Base-by-base conservation (phyloP, 2,888 invertebrate genomes). In the Elysia crispata region DNA sequence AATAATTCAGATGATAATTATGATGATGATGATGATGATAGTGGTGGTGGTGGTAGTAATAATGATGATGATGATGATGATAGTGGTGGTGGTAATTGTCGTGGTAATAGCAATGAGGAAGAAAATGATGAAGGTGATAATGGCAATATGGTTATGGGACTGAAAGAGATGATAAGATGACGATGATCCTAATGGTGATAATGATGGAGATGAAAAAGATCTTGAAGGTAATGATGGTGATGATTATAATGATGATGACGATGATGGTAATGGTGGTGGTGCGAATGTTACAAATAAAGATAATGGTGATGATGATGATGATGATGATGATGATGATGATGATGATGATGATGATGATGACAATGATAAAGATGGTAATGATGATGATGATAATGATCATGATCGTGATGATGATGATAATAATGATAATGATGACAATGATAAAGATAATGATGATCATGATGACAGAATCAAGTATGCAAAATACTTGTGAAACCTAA, bases 261-360 rank as follows among this genome's bases (percentile, higher is more conserved):
- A 60, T 60, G 60, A 60, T 25, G 60, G 15, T 25, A 15, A 60
- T 25, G 60, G 15, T 60, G 60, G 15, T 60, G 60, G 15, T 60
- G 60, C 3, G 3, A 15, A 60, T 60, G 60, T 8, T 60, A 15
- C 3, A 8, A 15, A 60, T 60, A 15, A 60, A 8, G 60, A 60
- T 60, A 15, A 60, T 60, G 60, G 15, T 60, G 60, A 60, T 60
- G 60, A 60, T 60, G 60, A 60, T 60, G 60, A 60, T 60, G 60
- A 60, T 60, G 60, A 60, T 60, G 60, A 60, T 60, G 60, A 60
- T 60, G 41, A 41, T 41, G 41, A 41, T 41, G 41, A 41, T 41
- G 41, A 41, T 41, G 41, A 41, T 41, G 41, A 41, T 3, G 41
- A 41, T 41, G 41, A 41, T 3, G 41, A 41, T 41, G 41, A 41